phyloP scores from a whole-genome alignment of 2,888 invertebrate genomes.

The Stictocephala bisonia region DNA sequence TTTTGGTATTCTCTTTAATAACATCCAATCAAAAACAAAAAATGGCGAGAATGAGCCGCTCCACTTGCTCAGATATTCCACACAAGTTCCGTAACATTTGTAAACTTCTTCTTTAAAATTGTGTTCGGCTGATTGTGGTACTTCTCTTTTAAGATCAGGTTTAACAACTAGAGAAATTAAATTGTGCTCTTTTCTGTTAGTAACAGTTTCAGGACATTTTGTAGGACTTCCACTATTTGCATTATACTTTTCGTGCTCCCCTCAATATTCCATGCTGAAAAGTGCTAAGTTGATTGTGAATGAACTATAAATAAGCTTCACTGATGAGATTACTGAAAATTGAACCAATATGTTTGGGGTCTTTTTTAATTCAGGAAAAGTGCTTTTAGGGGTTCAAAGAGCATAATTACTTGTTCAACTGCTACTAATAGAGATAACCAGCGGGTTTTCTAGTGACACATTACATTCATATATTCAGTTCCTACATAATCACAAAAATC shows the following conservation, averaged over 20 bases:
- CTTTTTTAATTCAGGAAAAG: background rate
- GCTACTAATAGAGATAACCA: background rate
- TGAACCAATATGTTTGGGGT: background rate
- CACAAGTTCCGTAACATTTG: background rate
- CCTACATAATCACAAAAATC: slow-evolving; percentile 11
- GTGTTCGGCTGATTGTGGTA: background rate
- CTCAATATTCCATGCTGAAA: slow-evolving; percentile 15
- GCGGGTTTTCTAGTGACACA: slow-evolving; percentile 6
- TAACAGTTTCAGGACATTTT: background rate
- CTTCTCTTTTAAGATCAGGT: background rate
- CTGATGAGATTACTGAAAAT: slow-evolving; percentile 7
- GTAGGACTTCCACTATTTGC: background rate
- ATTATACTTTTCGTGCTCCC: slow-evolving; percentile 27
- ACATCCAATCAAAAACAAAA: slow-evolving; percentile 10
- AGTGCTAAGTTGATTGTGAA: slow-evolving; percentile 19
- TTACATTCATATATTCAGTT: slow-evolving; percentile 17
- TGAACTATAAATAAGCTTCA: slow-evolving; percentile 12
- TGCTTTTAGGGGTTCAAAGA: slow-evolving; percentile 2
- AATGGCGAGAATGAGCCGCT: background rate
- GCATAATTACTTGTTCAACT: slow-evolving; percentile 2
- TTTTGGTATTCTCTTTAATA: background rate
- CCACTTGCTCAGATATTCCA: background rate
- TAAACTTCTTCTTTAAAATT: slow-evolving; percentile 1
- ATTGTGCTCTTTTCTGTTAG: slow-evolving; percentile 3
- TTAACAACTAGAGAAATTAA: background rate